Evolutionary conservation across 2,888 invertebrate species (phyloP).

Genomic region (Brenthis hecate): DNA sequence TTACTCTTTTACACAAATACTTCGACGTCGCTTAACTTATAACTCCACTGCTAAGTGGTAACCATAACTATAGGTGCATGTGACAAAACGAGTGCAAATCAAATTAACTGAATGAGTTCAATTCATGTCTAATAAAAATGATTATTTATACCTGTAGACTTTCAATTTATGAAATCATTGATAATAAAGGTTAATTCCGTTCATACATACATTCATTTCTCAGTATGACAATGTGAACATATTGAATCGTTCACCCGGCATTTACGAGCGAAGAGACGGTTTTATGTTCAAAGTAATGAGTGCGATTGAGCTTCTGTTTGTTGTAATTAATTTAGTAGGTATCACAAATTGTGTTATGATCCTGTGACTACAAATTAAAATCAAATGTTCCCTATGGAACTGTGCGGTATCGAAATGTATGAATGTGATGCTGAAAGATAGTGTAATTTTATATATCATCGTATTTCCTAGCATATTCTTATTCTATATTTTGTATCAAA

Average conservation of each 20-base stretch:
- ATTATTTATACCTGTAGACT: constrained; percentile 33
- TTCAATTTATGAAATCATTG: constrained; percentile 44
- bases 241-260: constrained; percentile 67
- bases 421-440: no score
- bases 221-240: constrained; percentile 62
- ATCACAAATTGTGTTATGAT: constrained; percentile 32
- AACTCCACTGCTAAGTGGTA: neutral
- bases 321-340: constrained; percentile 51
- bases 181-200: constrained; percentile 68
- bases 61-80: neutral
- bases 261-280: constrained; percentile 59
- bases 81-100: neutral
- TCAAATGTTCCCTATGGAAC: neutral
- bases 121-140: constrained; percentile 24
- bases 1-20: no score
- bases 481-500: no score
- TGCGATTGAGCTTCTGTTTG: constrained; percentile 42
- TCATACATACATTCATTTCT: constrained; percentile 59
- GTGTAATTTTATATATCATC: no score
- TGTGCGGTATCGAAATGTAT: no score
- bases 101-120: constrained; percentile 9
- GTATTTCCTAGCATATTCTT: no score
- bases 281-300: constrained; percentile 60
- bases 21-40: no score
- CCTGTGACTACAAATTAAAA: constrained; percentile 26